These are phyloP conservation scores for Chlorospingus semifuscus DNA, from an alignment of 2,797 vertebrate species.

Conservation along the genomic window DNA sequence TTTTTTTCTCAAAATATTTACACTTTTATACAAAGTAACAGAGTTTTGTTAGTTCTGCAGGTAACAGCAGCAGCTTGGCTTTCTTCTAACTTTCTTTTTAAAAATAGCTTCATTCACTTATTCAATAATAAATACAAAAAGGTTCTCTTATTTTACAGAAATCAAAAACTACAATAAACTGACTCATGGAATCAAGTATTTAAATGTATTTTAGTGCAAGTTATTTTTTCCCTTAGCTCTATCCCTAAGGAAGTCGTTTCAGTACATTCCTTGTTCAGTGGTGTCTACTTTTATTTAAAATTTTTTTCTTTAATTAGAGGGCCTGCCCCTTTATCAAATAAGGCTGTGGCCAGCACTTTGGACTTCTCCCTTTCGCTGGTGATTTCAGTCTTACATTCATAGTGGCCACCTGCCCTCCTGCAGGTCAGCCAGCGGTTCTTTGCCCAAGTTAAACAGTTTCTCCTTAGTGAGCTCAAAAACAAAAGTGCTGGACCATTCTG, in stretches of 20 bases:
- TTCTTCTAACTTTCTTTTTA: slow-evolving; percentile 91
- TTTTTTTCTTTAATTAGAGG: slow-evolving; percentile 84
- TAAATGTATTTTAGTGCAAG: slow-evolving; percentile 99
- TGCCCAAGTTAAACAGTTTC: slow-evolving; percentile 76
- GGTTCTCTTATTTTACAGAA: slow-evolving; percentile 98
- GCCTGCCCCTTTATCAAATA: slow-evolving; percentile 95
- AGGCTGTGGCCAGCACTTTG: slow-evolving; percentile 98
- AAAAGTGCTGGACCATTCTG: slow-evolving; percentile 79
- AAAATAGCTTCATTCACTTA: slow-evolving; percentile 99
- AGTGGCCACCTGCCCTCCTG: slow-evolving; percentile 65
- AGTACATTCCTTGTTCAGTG: slow-evolving; percentile 99
- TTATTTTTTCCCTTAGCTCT: slow-evolving; percentile 97
- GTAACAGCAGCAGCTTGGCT: slow-evolving; percentile 95
- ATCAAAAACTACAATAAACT: slow-evolving; percentile 99
- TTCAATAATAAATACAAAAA: slow-evolving; percentile 99
- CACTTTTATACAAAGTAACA: slow-evolving; percentile 99
- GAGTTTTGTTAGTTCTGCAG: slow-evolving; percentile 94
- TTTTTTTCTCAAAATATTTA: slow-evolving; percentile 92
- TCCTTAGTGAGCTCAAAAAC: slow-evolving; percentile 76
- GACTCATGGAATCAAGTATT: slow-evolving; percentile 99
- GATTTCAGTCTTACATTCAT: slow-evolving; percentile 92
- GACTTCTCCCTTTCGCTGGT: slow-evolving; percentile 95
- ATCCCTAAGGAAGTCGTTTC: slow-evolving; percentile 94
- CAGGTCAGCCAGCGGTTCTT: slow-evolving; percentile 74
- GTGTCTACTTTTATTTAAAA: slow-evolving; percentile 92